Base-by-base conservation (phyloP, 1,140 invertebrate species). In the Drosophila biarmipes region DNA sequence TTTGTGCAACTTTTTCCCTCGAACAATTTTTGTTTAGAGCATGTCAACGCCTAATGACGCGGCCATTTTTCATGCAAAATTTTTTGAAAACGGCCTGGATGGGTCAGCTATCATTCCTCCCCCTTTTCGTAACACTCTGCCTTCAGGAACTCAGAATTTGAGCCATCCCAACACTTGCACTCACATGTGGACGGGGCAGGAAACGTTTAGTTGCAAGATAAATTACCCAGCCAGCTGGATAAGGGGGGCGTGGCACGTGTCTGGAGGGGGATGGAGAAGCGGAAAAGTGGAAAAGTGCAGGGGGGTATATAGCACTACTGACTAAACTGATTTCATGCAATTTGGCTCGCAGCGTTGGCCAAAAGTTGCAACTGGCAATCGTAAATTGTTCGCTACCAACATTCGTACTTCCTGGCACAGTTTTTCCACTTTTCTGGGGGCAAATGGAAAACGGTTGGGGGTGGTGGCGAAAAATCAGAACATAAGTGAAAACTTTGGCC, bases 401-500 rank as follows among this genome's bases (percentile, higher is more conserved):
- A 81, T 77, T 87, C 78, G 69, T 76, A 87, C 72, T 89, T 89
- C 76, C 79, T 89, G 84, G 84, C 84, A 89, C 79, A 89, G 84
- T 89, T 89, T 76, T 62, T 37, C 15, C 7, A 14, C 38, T 8
- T 55, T 42, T 24, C 8, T n/a, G n/a, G 27, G 24, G 21, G 34
- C 19, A 21, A 43, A 34, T 40, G 35, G 27, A 24, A 62, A 34
- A 42, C 12, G 15, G 35, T 17, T 27, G 58, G 38, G 56, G 54
- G 55, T 19, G 53, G 55, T 59, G 67, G 55, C 64, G 64, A 87
- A 87, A 86, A 86, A 86, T 86, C 82, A 87, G 84, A 87, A 66
- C 82, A 89, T 89, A 89, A 89, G 85, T 89, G 85, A 89, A 90
- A 90, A 86, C 82, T 89, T 90, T 91, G 89, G 89, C 89, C 89